phyloP scores from a whole-genome alignment of 1,140 invertebrate species.

The Aporrectodea caliginosa region DNA sequence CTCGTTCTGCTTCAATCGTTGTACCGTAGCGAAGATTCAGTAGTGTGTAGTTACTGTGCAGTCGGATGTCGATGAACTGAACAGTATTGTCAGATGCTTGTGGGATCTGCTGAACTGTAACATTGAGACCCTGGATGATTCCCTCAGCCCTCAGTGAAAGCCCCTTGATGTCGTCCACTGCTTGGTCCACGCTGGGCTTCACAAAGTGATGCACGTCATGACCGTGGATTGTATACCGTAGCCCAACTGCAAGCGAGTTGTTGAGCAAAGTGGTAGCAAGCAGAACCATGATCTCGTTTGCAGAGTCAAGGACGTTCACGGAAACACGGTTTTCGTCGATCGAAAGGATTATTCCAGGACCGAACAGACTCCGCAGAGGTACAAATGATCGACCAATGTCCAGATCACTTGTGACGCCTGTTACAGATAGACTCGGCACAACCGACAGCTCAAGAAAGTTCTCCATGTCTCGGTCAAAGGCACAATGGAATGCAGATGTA shows the following conservation, averaged over 20 bases:
- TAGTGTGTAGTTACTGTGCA: constrained; percentile 80
- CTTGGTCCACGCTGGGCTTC: constrained; percentile 82
- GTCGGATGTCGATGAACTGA: constrained; percentile 63
- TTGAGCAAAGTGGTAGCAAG: constrained; percentile 92
- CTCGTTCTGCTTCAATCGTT: constrained; percentile 78
- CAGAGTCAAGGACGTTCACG: constrained; percentile 72
- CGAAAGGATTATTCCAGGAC: constrained; percentile 81
- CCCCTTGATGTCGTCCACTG: constrained; percentile 79
- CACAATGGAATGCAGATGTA: constrained; percentile 53
- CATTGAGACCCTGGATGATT: constrained; percentile 72
- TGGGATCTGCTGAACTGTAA: constrained; percentile 72
- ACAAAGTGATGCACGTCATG: constrained; percentile 94
- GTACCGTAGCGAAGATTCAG: constrained; percentile 93
- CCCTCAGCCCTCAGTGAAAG: constrained; percentile 51
- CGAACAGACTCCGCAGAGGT: constrained; percentile 53
- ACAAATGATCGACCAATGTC: background rate
- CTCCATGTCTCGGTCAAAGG: constrained; percentile 51
- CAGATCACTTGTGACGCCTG: background rate
- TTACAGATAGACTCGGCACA: constrained; percentile 41
- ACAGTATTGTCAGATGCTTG: background rate
- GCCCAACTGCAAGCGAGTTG: constrained; percentile 78
- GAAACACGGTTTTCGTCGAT: constrained; percentile 72
- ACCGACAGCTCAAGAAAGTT: constrained; percentile 47
- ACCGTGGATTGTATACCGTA: constrained; percentile 82
- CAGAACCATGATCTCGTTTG: constrained; percentile 74